phyloP scores from a whole-genome alignment of 2,888 invertebrate genomes.

The Xanthorhoe spadicearia region DNA sequence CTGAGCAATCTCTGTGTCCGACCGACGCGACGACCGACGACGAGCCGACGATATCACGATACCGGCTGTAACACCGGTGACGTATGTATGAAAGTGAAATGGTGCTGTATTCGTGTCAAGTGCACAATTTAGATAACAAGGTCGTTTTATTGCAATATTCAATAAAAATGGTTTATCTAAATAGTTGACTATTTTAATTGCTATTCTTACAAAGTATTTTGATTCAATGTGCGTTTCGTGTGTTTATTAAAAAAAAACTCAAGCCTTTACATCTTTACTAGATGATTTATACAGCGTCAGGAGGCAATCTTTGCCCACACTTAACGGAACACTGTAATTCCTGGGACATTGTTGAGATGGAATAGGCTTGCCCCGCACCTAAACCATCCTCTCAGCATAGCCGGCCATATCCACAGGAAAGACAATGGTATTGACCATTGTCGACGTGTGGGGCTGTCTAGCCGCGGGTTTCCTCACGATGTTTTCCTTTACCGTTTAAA shows the following conservation, averaged over 20 bases:
- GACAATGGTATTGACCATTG: too few relatives aligned
- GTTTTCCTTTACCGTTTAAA: too few relatives aligned
- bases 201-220: background rate
- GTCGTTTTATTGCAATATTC: slow-evolving; percentile 78
- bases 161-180: slow-evolving; percentile 55
- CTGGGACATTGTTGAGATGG: too few relatives aligned
- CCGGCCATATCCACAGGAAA: too few relatives aligned
- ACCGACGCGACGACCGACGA: slow-evolving; percentile 43
- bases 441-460: too few relatives aligned
- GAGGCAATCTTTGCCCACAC: too few relatives aligned
- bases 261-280: too few relatives aligned
- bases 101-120: slow-evolving; percentile 83
- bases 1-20: slow-evolving; percentile 42
- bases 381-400: too few relatives aligned
- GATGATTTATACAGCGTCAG: too few relatives aligned
- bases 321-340: too few relatives aligned
- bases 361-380: too few relatives aligned
- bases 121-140: slow-evolving; percentile 84
- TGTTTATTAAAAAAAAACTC: background rate
- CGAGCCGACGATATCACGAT: slow-evolving; percentile 44
- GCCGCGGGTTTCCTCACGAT: too few relatives aligned
- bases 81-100: slow-evolving; percentile 82
- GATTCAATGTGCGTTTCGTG: background rate
- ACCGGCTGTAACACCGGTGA: slow-evolving; percentile 61
- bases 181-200: slow-evolving; percentile 26